Percentiles rank a stretch among this genome's conserved stretches.
Evolutionary conservation across 2,113 vertebrate species (phyloP).

Genomic region (Australoheros scitulus): DNA sequence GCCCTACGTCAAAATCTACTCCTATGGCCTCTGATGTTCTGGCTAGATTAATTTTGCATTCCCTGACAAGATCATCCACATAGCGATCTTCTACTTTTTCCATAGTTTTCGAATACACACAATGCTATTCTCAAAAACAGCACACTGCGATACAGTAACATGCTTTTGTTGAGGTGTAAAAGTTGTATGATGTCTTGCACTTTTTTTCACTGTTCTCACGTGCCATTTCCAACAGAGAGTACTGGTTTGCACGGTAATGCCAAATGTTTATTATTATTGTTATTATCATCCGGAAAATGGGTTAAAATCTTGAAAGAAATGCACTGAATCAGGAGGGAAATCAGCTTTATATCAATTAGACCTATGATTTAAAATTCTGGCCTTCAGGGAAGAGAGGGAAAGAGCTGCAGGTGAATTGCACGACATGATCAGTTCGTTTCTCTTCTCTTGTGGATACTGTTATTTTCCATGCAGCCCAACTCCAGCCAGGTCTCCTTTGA

Average conservation of each 20-base stretch:
- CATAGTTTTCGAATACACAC: neutral
- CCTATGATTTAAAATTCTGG: neutral
- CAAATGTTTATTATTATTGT: neutral
- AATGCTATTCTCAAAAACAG: neutral
- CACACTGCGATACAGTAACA: neutral
- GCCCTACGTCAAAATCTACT: neutral
- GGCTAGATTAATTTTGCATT: neutral
- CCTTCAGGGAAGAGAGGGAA: neutral
- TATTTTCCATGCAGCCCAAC: neutral
- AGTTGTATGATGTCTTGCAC: neutral
- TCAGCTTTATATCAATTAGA: neutral
- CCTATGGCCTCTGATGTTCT: neutral
- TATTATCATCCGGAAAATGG: neutral
- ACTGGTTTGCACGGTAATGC: neutral
- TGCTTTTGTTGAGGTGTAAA: neutral
- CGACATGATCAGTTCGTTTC: neutral
- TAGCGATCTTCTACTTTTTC: accelerated
- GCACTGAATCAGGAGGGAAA: neutral
- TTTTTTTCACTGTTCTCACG: neutral
- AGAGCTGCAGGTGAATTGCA: neutral
- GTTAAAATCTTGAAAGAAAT: neutral
- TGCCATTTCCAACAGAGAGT: neutral
- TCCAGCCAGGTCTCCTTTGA: neutral
- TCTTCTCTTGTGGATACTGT: neutral
- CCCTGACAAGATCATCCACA: neutral